Base-by-base conservation (phyloP, 2,888 invertebrate species). In the Apomyelois bistriatella region DNA sequence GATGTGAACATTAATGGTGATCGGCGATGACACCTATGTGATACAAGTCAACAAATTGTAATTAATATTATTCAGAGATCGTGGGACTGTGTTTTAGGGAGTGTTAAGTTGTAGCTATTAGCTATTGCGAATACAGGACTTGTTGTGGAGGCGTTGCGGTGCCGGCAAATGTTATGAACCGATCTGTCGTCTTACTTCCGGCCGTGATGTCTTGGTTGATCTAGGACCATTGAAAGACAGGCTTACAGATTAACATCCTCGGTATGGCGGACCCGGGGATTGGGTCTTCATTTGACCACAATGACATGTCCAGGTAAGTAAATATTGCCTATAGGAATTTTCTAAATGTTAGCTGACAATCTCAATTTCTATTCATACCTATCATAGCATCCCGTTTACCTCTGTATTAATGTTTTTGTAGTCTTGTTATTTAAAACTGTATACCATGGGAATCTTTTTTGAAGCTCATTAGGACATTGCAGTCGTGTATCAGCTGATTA, bases 231-330 rank as follows among this genome's bases (percentile, higher is more conserved):
- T 13, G 1, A 12, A 12, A 59, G 64, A 60, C 65, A 37, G 48
- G 36, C 40, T 50, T 30, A 32, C 15, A 72, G 64, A 68, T 64
- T 64, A 68, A 70, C 60, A 68, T 65, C 66, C 56, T 56, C 74
- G 75, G 74, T 62, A 90, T 90, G 89, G 86, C 89, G 71, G 88
- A 84, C 71, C 80, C 88, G 61, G 79, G 82, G 57, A 93, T 94
- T 89, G 93, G 93, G 78, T 92, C 92, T 72, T 91, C 93, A 53
- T 94, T 94, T 79, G 94, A 94, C 84, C 93, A 93, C 64, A 92
- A 92, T 86, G 94, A 94, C 74, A 93, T 92, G 87, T 91, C 92
- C 81, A 93, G 93, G 94, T 85, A 55, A 37, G 28, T 12, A 32
- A 12, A 16, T 41, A 16, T 10, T 15, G 9, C 9, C 8, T 32